Percentiles rank a stretch among this genome's conserved stretches.
phyloP scores from a whole-genome alignment of 1,140 invertebrate genomes.

The Chymomyza costata region DNA sequence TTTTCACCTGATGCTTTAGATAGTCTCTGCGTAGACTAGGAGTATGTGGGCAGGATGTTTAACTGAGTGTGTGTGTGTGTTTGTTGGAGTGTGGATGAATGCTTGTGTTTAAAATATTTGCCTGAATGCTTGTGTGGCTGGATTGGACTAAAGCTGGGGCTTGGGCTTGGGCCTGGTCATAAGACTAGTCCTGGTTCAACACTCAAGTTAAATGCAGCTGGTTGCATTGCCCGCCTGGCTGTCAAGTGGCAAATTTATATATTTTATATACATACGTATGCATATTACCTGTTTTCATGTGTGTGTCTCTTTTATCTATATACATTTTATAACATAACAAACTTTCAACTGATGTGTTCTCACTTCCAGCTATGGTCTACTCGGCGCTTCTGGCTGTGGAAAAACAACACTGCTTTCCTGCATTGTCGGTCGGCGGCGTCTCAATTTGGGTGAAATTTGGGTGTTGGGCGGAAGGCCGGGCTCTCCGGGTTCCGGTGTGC shows the following conservation, averaged over 20 bases:
- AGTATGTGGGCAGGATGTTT: neutral
- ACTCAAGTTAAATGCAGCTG: conserved; percentile 40
- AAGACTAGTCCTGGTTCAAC: no score
- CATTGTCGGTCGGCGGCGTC: conserved; percentile 87
- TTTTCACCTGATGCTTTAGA: conserved; percentile 71
- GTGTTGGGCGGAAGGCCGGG: conserved; percentile 91
- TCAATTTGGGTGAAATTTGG: conserved; percentile 90
- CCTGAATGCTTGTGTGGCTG: conserved; percentile 30
- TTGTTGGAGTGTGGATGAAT: conserved; percentile 15
- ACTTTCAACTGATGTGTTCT: conserved; percentile 10
- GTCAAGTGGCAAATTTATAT: neutral
- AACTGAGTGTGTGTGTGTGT: conserved; percentile 13
- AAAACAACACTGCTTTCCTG: conserved; percentile 92
- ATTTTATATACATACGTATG: neutral
- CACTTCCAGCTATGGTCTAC: conserved; percentile 85
- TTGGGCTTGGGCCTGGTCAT: no score
- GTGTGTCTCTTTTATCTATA: conserved; percentile 5
- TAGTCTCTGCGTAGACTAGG: conserved; percentile 14
- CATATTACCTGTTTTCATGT: conserved; percentile 3
- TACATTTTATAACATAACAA: conserved; percentile 40
- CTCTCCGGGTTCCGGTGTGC: conserved; percentile 87
- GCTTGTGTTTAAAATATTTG: conserved; percentile 66
- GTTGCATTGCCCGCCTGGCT: conserved; percentile 1
- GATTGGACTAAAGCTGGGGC: no score
- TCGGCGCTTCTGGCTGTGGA: conserved; percentile 90